Evolutionary conservation across 1,140 invertebrate species (phyloP), one percentile per base, ranked within the genome.

Genomic region (Druon quercuslanigerum): DNA sequence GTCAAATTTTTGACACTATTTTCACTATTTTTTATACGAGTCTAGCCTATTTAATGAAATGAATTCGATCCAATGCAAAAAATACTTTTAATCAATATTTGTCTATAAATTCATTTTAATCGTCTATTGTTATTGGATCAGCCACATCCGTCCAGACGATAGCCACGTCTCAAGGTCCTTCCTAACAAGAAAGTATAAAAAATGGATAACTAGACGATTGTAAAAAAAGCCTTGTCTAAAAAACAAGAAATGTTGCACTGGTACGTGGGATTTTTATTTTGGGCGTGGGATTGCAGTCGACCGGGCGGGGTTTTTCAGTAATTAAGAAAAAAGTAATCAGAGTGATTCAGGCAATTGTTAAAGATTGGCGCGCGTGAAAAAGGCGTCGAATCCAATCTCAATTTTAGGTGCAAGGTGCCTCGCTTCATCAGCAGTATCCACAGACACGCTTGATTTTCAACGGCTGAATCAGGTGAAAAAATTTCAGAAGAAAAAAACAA

Each of bases 51-150:
- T 25, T 25, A 25, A 25, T 33, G 4, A 5, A 33, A 33, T 33
- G 4, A 4, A 5, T 33, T 33, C 3, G 25, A 33, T 25, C 25
- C 3, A 5, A 5, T 33, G 25, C 25, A 54, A 19, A 54, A 54
- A 17, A 9, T 0, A 17, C 17, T 54, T 54, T 54, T 17, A 54
- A 54, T 54, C 52, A 54, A 54, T 54, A 11, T 54, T 17, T 19
- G 16, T 17, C 52, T 17, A 54, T 54, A 33, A 5, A 54, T 54
- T 54, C 17, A 54, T 54, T 17, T 17, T 0, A 46, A 46, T 46
- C 40, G 11, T 46, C 11, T 46, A 46, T 46, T 46, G 40, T 54
- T 4, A 86, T 86, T 86, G 85, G 85, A 85, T 86, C 84, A 76
- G 75, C 78, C 77, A 84, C 80, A 85, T 82, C 84, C 82, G 73